Conservation (phyloP, 2,797 vertebrate genomes). For the Myiotriccus ornatus region DNA sequence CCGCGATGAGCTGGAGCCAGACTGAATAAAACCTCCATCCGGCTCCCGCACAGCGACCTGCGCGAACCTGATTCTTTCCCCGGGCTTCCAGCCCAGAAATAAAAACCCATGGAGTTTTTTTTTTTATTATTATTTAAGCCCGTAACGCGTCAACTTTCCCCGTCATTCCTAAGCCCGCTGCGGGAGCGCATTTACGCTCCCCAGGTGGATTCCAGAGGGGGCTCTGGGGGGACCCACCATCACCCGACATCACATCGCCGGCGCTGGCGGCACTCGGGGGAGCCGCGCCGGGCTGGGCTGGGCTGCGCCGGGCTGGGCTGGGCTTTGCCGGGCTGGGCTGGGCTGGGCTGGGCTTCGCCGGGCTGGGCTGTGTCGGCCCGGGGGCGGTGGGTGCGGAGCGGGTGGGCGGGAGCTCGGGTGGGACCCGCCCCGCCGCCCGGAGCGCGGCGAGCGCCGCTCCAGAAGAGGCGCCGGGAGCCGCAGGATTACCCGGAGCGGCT, state of each 20-base stretch:
- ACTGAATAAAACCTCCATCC: constrained; percentile 63
- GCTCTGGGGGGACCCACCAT: accelerated
- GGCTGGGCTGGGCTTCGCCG: neutral
- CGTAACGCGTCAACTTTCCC: constrained; percentile 38
- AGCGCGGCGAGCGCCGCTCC: constrained; percentile 17
- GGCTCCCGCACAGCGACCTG: constrained; percentile 47
- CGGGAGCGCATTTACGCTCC: neutral
- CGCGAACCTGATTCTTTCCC: constrained; percentile 44
- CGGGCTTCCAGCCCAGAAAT: constrained; percentile 71
- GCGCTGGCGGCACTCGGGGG: neutral
- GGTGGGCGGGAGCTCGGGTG: neutral
- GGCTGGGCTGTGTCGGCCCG: neutral
- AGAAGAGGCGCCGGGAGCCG: neutral
- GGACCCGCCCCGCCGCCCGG: neutral
- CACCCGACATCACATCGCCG: neutral
- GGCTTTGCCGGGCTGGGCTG: neutral
- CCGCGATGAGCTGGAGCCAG: constrained; percentile 41
- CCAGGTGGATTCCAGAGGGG: neutral
- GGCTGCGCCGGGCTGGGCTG: neutral
- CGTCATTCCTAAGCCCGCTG: neutral
- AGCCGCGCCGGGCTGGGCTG: neutral
- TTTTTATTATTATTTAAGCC: constrained; percentile 49
- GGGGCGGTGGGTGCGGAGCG: neutral
- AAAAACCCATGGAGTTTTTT: neutral
- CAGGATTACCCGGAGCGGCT: neutral